Evolutionary conservation across 2,888 invertebrate species (phyloP).

Genomic region (Platerodrilus igneus): DNA sequence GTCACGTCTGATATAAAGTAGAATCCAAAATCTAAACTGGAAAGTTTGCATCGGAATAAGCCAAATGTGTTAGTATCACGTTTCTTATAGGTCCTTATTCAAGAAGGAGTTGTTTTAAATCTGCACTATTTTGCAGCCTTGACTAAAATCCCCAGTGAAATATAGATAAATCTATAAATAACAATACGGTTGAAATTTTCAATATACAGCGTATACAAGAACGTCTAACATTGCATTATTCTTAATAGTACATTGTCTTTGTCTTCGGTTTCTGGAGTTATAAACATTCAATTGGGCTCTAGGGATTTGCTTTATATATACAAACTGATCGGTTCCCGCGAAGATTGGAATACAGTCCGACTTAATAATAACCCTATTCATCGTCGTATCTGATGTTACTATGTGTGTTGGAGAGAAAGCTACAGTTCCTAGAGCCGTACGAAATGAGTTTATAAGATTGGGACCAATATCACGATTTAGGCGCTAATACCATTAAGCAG

Average conservation of each 20-base stretch:
- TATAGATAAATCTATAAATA: slow-evolving; percentile 19
- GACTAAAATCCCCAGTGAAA: slow-evolving; percentile 18
- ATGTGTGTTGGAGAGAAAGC: slow-evolving; percentile 10
- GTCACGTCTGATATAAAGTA: slow-evolving; percentile 32
- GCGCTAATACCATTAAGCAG: too few species aligned
- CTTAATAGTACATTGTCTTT: too few species aligned
- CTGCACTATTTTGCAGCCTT: slow-evolving; percentile 24
- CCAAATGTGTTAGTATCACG: slow-evolving; percentile 45
- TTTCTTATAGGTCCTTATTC: slow-evolving; percentile 32
- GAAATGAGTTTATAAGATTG: slow-evolving; percentile 12
- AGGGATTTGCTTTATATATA: too few species aligned
- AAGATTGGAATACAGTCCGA: slow-evolving; percentile 7
- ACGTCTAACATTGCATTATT: slow-evolving; percentile 13
- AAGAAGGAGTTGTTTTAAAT: slow-evolving; percentile 31
- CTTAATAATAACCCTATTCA: slow-evolving; percentile 15
- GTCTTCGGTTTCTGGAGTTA: too few species aligned
- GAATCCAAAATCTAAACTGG: slow-evolving; percentile 31
- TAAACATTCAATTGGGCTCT: too few species aligned
- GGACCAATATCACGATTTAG: slow-evolving; percentile 8
- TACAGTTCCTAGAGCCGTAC: slow-evolving; percentile 7
- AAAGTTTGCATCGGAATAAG: slow-evolving; percentile 40
- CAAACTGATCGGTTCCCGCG: too few species aligned
- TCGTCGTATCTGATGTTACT: slow-evolving; percentile 9
- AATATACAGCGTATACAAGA: slow-evolving; percentile 14
- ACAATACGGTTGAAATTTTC: slow-evolving; percentile 21